Conservation (phyloP, 2,888 invertebrate species). For the Drosophila paucipuncta region DNA sequence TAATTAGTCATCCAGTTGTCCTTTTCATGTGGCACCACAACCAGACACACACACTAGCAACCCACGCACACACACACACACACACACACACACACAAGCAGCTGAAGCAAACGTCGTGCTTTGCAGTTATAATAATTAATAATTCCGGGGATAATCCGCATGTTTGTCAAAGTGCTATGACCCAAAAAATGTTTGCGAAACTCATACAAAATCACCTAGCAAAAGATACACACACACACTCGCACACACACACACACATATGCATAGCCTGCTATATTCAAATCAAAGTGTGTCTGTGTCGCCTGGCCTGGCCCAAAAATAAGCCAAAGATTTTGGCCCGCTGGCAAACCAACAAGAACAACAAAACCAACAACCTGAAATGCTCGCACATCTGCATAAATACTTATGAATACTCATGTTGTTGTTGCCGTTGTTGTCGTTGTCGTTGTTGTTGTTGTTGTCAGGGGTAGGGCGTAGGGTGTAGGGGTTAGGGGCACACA, state of each 20-base stretch:
- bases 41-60: constrained; percentile 6
- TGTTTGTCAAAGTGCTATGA: constrained; percentile 79
- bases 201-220: constrained; percentile 46
- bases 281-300: constrained; percentile 19
- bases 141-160: constrained; percentile 79
- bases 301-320: constrained; percentile 34
- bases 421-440: constrained; percentile 17
- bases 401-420: constrained; percentile 28
- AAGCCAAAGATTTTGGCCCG: constrained; percentile 48
- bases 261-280: constrained; percentile 8
- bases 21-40: constrained; percentile 37
- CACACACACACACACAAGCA: constrained; percentile 26
- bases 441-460: background rate
- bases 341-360: constrained; percentile 21
- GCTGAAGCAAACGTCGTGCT: constrained; percentile 62
- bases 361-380: constrained; percentile 9
- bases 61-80: constrained; percentile 10
- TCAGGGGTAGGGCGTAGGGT: background rate
- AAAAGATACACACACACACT: constrained; percentile 35
- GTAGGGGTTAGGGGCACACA: background rate
- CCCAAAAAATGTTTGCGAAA: constrained; percentile 55
- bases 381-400: constrained; percentile 70
- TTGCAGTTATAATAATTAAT: constrained; percentile 78
- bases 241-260: background rate
- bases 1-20: constrained; percentile 60